Base-by-base conservation (phyloP, 2,113 vertebrate species). In the Pluvianellus socialis region DNA sequence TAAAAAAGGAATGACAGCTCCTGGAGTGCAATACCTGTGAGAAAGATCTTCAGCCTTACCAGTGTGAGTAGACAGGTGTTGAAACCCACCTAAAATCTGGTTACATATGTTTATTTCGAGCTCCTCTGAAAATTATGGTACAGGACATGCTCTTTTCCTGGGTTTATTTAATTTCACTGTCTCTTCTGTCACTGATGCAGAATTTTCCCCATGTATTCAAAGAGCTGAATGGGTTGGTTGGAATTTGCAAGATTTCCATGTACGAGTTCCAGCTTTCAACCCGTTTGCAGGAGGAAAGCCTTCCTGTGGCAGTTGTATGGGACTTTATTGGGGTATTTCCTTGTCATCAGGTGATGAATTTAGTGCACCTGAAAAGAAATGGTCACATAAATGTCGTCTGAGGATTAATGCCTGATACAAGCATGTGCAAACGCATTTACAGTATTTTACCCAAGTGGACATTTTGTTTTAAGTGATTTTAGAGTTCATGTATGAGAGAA, bases 51-150 rank as follows among this genome's bases (percentile, higher is more conserved):
- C 86, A 77, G 86, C 55, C 67, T 86, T 28, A 52, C 32, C 62
- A 65, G 44, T 0, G 0, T 52, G 75, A 76, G 8, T 3, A 72
- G 58, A 35, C 1, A 7, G 45, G 16, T 33, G 12, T 35, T 80
- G 86, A 84, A 92, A 89, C 62, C 11, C 35, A 53, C 76, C 49
- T 73, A 52, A 91, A 92, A 79, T 58, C 47, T 23, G 4, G 28
- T 65, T 79, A 12, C 24, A 68, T 5, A 12, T 3, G 6, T 63
- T 75, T 79, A 74, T 79, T 92, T 47, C 68, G 55, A 74, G 42
- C 42, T 62, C 22, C 26, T 73, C 44, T 49, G 63, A 58, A 86
- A 92, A 80, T 71, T 3, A 45, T 20, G 50, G 58, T 80, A 55
- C 72, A 91, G 53, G 30, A 52, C 58, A 17, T 30, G 35, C 6